Evolutionary conservation across 2,888 invertebrate genomes (phyloP).

Genomic region (Caenorhabditis sinica): DNA sequence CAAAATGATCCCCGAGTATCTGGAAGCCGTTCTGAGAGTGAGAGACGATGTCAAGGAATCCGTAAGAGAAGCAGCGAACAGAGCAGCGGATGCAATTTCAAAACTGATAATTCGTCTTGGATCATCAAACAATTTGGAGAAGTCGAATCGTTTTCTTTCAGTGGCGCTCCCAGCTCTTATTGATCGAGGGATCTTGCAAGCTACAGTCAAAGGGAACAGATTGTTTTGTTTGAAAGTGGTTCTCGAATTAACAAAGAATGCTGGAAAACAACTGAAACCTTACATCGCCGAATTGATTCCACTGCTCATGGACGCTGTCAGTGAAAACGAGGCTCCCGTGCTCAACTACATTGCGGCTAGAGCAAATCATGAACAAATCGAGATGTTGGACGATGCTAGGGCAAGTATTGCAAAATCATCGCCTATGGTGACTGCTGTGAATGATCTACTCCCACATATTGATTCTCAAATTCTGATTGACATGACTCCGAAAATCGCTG

Average conservation of each 20-base stretch:
- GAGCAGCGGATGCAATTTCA: conserved; percentile 84
- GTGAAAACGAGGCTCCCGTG: conserved; percentile 89
- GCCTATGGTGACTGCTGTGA: conserved; percentile 86
- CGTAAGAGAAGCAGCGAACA: conserved; percentile 84
- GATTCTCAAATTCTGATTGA: conserved; percentile 58
- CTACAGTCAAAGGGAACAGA: conserved; percentile 69
- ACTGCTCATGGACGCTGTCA: conserved; percentile 89
- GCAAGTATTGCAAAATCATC: conserved; percentile 91
- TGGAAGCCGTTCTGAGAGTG: conserved; percentile 92
- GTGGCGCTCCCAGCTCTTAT: conserved; percentile 72
- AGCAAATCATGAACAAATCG: conserved; percentile 88
- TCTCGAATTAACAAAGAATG: conserved; percentile 91
- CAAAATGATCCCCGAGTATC: conserved; percentile 87
- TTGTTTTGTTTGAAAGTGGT: conserved; percentile 88
- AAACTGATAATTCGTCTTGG: conserved; percentile 70
- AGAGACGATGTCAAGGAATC: conserved; percentile 93
- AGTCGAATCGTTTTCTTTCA: conserved; percentile 66
- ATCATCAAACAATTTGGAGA: conserved; percentile 65
- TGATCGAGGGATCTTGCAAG: conserved; percentile 72
- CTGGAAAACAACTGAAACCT: conserved; percentile 89
- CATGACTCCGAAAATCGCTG: conserved; percentile 65
- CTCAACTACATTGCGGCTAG: conserved; percentile 90
- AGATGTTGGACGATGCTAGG: conserved; percentile 89
- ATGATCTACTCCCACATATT: conserved; percentile 71
- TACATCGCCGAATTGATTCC: conserved; percentile 91